phyloP scores from a whole-genome alignment of 1,140 invertebrate genomes.

The Scaptomyza montana region DNA sequence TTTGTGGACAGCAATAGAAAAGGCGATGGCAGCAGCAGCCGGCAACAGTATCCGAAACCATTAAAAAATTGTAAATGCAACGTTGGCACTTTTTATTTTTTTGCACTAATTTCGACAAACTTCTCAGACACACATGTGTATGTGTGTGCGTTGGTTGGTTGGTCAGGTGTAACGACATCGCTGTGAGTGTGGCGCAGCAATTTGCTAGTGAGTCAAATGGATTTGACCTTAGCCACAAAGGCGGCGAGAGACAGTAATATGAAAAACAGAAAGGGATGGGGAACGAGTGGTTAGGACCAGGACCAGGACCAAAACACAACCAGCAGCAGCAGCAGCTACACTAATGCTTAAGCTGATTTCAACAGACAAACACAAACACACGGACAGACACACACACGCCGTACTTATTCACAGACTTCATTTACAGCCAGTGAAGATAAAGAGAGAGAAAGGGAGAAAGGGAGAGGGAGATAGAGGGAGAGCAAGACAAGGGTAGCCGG shows the following conservation, averaged over 20 bases:
- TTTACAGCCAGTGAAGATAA: conserved; percentile 50
- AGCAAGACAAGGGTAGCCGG: conserved; percentile 1
- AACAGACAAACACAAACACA: conserved; percentile 60
- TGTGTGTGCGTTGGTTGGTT: conserved; percentile 38
- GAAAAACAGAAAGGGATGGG: not conserved
- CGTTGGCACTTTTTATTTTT: conserved; percentile 58
- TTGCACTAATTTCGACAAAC: conserved; percentile 68
- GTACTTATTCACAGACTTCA: conserved; percentile 58
- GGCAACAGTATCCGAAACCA: conserved; percentile 59
- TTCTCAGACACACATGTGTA: conserved; percentile 19
- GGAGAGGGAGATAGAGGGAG: not conserved
- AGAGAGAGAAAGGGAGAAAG: not conserved
- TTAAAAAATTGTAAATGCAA: conserved; percentile 77
- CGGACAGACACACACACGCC: conserved; percentile 8
- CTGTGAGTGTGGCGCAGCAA: conserved; percentile 66
- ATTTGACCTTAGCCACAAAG: conserved; percentile 75
- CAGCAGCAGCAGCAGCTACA: conserved; percentile 44
- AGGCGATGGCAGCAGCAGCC: conserved; percentile 19
- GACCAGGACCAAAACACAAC: conserved; percentile 20
- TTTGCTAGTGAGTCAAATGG: conserved; percentile 80
- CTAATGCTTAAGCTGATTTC: conserved; percentile 79
- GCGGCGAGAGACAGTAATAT: conserved; percentile 17
- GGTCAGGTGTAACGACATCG: conserved; percentile 70
- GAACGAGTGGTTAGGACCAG: not conserved
- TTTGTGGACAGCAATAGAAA: conserved; percentile 32